These are phyloP conservation scores for Cristatella mucedo DNA, from an alignment of 2,888 invertebrate species.

Conservation along the genomic window DNA sequence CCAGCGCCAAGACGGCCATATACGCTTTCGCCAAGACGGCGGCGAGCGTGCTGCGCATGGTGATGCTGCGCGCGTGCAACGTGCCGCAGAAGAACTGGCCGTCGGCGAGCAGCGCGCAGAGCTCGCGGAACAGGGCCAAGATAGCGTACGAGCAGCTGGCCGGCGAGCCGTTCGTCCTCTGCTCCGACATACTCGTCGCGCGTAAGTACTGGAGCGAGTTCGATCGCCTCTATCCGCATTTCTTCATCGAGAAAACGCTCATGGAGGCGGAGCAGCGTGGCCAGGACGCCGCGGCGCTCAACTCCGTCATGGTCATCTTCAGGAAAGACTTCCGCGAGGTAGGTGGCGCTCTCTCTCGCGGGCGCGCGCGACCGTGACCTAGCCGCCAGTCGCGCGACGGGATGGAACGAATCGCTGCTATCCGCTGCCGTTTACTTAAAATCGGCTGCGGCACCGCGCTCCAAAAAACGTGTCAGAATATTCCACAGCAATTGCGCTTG, in stretches of 20 bases:
- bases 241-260: neutral
- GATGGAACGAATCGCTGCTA: too few species aligned
- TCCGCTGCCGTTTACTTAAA: too few species aligned
- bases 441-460: too few species aligned
- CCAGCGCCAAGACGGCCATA: conserved; percentile 1
- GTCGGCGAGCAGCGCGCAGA: too few species aligned
- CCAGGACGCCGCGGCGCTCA: conserved; percentile 2
- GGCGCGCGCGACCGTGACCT: too few species aligned
- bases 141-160: conserved; percentile 1
- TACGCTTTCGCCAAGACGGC: conserved; percentile 7
- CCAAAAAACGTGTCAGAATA: too few species aligned
- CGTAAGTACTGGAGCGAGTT: conserved; percentile 8
- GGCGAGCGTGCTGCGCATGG: conserved; percentile 4
- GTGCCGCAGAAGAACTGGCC: conserved; percentile 1
- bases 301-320: conserved; percentile 4
- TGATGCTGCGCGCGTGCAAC: conserved; percentile 6
- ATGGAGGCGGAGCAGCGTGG: neutral
- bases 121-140: conserved; percentile 6
- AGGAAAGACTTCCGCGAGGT: conserved; percentile 6
- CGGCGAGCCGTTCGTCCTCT: conserved; percentile 1
- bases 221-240: conserved; percentile 6
- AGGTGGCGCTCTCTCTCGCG: neutral
- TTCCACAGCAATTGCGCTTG: too few species aligned
- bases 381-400: too few species aligned
- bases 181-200: neutral